These are phyloP conservation scores for Astreopora myriophthalma DNA, from an alignment of 64 coral and sea anemone genomes.

Conservation along the genomic window DNA sequence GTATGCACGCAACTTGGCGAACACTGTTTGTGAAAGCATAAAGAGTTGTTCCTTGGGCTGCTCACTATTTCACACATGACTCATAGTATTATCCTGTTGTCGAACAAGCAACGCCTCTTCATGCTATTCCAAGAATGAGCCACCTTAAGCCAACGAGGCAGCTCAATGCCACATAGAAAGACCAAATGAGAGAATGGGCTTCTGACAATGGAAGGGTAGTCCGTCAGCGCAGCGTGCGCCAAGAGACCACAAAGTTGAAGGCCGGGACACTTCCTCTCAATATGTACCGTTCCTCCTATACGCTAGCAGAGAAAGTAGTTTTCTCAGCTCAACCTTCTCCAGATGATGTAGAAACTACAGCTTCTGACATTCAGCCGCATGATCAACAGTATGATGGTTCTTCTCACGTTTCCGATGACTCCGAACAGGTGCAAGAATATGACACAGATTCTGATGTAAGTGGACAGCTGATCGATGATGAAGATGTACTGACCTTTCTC, in stretches of 20 bases:
- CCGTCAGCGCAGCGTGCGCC: background rate
- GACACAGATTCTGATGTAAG: slow-evolving; percentile 51
- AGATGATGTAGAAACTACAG: too few relatives aligned
- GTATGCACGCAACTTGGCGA: background rate
- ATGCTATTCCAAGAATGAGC: background rate
- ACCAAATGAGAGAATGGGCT: background rate
- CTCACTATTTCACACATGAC: background rate
- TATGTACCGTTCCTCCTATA: too few relatives aligned
- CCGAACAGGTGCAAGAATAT: slow-evolving; percentile 55
- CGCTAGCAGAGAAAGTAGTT: too few relatives aligned
- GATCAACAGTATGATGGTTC: too few relatives aligned
- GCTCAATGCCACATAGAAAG: background rate
- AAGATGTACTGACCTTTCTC: slow-evolving; percentile 64
- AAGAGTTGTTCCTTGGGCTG: background rate
- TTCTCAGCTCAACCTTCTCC: too few relatives aligned
- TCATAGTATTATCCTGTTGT: background rate
- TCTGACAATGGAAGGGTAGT: background rate
- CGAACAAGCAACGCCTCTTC: background rate
- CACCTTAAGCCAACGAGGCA: background rate
- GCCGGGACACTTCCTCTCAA: background rate
- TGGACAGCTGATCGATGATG: slow-evolving; percentile 63
- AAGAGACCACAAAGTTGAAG: background rate
- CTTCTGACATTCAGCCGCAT: too few relatives aligned
- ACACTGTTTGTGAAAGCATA: background rate
- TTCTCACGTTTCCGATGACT: too few relatives aligned